These are phyloP conservation scores for Platichthys flesus DNA, from an alignment of 2,113 vertebrate species.

Conservation along the genomic window DNA sequence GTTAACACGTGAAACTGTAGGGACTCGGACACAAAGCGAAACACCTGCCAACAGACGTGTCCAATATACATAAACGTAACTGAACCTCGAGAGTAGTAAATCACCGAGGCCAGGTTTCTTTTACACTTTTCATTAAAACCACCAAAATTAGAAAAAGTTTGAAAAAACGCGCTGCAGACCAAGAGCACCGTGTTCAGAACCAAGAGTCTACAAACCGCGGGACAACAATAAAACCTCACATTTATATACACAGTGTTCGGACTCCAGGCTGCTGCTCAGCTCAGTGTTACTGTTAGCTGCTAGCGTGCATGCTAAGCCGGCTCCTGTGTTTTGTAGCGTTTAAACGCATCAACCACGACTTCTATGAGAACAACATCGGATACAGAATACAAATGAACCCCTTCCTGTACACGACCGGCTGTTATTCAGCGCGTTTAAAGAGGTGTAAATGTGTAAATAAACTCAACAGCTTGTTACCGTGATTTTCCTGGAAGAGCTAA, in stretches of 20 bases:
- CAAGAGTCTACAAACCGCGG: background rate
- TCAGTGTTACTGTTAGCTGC: constrained; percentile 50
- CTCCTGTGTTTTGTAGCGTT: background rate
- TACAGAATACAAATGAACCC: accelerated
- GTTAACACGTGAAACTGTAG: no score
- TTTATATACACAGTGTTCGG: background rate
- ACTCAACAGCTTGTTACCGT: constrained; percentile 58
- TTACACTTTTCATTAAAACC: constrained; percentile 15
- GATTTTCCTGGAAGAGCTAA: constrained; percentile 35
- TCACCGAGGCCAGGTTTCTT: background rate
- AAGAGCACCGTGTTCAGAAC: background rate
- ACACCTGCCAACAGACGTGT: no score
- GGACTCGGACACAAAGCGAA: no score
- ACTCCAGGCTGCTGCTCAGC: background rate
- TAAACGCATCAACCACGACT: constrained; percentile 7
- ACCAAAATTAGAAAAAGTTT: background rate
- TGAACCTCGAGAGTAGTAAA: background rate
- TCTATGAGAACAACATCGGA: background rate
- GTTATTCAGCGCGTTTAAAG: background rate
- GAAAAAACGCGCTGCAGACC: no score
- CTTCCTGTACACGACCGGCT: background rate
- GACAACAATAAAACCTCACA: background rate
- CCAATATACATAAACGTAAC: background rate
- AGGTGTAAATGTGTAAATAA: background rate
- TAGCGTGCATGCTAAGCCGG: constrained; percentile 47